Evolutionary conservation across 2,888 invertebrate species (phyloP), one percentile per base, ranked within the genome.

Genomic region (Epiblema foenella): DNA sequence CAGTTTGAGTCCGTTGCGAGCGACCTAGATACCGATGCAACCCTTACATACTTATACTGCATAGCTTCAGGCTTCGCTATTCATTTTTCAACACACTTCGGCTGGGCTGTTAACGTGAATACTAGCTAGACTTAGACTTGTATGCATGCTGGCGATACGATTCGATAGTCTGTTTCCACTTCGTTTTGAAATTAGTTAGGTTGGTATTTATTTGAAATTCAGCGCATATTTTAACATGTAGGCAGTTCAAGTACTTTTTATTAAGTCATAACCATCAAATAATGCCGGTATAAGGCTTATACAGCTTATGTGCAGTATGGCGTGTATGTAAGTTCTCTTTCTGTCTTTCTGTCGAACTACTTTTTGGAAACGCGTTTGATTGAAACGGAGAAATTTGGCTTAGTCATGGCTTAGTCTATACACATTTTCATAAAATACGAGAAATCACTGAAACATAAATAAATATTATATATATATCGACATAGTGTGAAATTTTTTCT

Each of bases 1-100:
- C 69, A 59, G 18, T 59, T 60, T 54, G 18, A 64, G 37, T 33
- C 64, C 51, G 68, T 52, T 68, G 52, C 59, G 58, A n/a, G 69
- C 51, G 69, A 49, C 69, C 69, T 39, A 69, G 64, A 52, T 69
- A 24, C 39, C 17, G 37, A 12, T 24, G 29, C 49, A 62, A 37
- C 58, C 39, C 46, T n/a, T 46, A 5, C 8, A n/a, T n/a, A 46
- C 5, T 24, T 4, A 42, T 7, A 5, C 15, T 59, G 33, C 11
- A 57, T 10, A 37, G 33, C 37, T 24, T 11, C 17, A 58, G 58
- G 9, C 18, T 46, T 46, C 29, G 60, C 24, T 24, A n/a, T 46
- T 60, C 46, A 11, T 29, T 29, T 24, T 60, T 46, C 46, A 42
- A 59, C 18, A 59, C 18, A 59, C 39, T 39, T 39, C 37, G 15